Base-by-base conservation (phyloP, 2,888 invertebrate genomes). In the Parnassius orleans region DNA sequence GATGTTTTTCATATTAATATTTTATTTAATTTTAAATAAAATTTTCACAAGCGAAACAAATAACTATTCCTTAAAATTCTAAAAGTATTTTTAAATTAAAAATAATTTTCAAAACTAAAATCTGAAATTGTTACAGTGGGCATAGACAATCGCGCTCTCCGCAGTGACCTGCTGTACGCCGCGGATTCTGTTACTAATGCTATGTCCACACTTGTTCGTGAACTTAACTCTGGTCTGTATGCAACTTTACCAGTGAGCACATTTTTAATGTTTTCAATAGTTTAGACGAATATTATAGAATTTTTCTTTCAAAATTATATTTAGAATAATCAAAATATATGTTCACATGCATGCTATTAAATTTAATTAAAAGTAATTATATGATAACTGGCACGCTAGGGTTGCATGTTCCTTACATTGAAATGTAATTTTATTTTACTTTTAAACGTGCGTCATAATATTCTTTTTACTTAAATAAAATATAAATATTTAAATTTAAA, bases 121-220 rank as follows among this genome's bases (percentile, higher is more conserved):
- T 33, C 33, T 33, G 33, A 33, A 46, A 10, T n/a, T 53, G 11
- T 62, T 57, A 7, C 79, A 90, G 91, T 90, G 90, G 89, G 90
- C 68, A 88, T 91, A 76, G 92, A 91, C 78, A 87, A 87, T 81
- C 92, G 95, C 73, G 95, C 94, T 71, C 93, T 96, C 58, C 93
- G 96, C 75, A 96, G 97, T 79, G 98, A 98, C 87, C 93, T 99
- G 61, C 93, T 99, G 71, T 96, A 97, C 78, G 98, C 99, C 54
- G 99, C 99, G 53, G 99, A 99, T 89, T 98, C 98, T 42, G 98
- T 99, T 72, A 98, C 99, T 66, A 97, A 97, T 88, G 99, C 99
- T 66, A 99, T 99, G 98, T 98, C 98, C 46, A 97, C 98, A 41
- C 94, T 99, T 73, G 99, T 99, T 73, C 94, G 97, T 84, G 99